Evolutionary conservation across 2,888 invertebrate genomes (phyloP), one percentile per base, ranked within the genome.

Genomic region (Drosophila kanekoi): DNA sequence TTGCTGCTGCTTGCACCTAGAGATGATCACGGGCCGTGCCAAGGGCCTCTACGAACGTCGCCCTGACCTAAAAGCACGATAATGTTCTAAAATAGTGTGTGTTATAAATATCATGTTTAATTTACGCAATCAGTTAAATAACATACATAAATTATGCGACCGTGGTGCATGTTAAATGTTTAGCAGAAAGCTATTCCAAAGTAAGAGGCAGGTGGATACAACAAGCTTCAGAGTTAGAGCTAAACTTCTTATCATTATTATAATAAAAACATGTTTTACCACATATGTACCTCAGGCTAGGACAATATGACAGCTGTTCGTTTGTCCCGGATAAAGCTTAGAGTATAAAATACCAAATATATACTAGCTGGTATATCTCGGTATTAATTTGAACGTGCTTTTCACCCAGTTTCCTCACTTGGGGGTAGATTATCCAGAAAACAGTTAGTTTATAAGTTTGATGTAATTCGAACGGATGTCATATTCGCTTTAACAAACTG

Each of bases 41-140:
- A 72, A 72, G 58, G 58, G 35, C 53, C 14, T 11, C 20, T 16
- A n/a, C 14, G 0, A 32, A 5, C 40, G n/a, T 33, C 28, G 59
- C 73, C 69, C 35, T 73, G 74, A 60, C 59, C 63, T 33, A 63
- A 72, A 68, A 68, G n/a, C 33, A 38, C 40, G 58, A 72, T 49
- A 49, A 56, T 49, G 67, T 35, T 33, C n/a, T 13, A n/a, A 14
- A 61, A 11, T 28, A 28, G 18, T 41, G 18, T 13, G n/a, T 32
- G 52, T 13, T 45, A 54, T 20, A 43, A 45, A 61, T 66, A 66
- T 54, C 33, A 18, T 40, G 13, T 41, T 35, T 32, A 59, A 53
- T 41, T 28, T 28, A 28, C 28, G 28, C 28, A 8, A 28, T 28
- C 28, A 14, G 11, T 2, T 44, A 23, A 3, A 48, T 16, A 18